phyloP scores from a whole-genome alignment of 2,113 vertebrate species.

The Centropus unirufus region DNA sequence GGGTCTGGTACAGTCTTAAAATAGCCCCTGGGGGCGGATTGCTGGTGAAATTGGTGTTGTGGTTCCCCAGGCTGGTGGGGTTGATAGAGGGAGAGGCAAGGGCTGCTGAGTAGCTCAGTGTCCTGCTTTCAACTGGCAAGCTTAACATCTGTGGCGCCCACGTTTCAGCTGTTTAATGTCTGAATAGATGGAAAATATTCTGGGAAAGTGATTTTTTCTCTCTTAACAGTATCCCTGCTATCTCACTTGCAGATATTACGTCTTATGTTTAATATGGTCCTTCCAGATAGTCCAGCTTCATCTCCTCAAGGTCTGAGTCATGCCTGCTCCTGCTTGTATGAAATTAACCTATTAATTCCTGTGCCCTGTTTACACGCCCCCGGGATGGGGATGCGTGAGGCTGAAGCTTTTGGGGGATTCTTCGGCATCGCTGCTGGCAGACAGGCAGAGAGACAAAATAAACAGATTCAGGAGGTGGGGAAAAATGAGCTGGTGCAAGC shows the following conservation, averaged over 20 bases:
- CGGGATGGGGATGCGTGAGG: background rate
- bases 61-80: background rate
- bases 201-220: background rate
- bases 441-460: constrained; percentile 35
- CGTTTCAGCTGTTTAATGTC: background rate
- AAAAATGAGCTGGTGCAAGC: constrained; percentile 23
- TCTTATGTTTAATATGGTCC: background rate
- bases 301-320: background rate
- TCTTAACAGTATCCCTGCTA: background rate
- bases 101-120: background rate
- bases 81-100: background rate
- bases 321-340: accelerated
- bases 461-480: constrained; percentile 30
- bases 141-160: background rate
- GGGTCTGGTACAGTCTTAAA: background rate
- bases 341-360: background rate
- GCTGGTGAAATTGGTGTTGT: background rate
- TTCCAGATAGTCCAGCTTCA: background rate
- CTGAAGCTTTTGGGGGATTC: background rate
- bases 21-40: constrained; percentile 7
- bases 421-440: background rate
- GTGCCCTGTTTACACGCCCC: accelerated
- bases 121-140: background rate
- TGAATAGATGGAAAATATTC: background rate
- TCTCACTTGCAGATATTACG: background rate